Evolutionary conservation across 2,888 invertebrate genomes (phyloP), one percentile per base, ranked within the genome.

Genomic region (Euzophera pinguis): DNA sequence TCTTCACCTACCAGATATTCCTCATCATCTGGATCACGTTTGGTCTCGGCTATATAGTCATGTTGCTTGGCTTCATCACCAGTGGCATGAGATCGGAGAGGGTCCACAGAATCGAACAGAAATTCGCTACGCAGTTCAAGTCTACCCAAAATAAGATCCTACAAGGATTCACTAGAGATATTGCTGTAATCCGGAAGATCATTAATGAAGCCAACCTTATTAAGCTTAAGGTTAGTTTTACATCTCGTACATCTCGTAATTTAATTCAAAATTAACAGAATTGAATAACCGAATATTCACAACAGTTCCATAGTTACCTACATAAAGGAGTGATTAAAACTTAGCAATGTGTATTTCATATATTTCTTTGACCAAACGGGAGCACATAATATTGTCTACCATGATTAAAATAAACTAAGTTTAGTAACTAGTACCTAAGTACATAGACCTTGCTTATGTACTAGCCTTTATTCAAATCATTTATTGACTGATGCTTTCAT

Each of bases 1-100:
- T 93, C 71, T 90, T 92, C 57, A 83, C 94, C 1, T 98, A 98
- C 84, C 94, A 97, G 81, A 92, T 95, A 55, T 95, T 96, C 65
- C 91, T 97, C 0, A 93, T 97, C 32, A 81, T 95, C 22, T 98
- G 98, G 98, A 96, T 98, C 51, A 96, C 97, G 56, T 97, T 97
- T 69, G 97, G 98, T 0, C 91, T 98, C 58, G 97, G 97, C 0
- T 98, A 98, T 78, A 92, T 97, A 42, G 93, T 97, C 17, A 98
- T 98, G 97, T 93, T 97, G 43, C 92, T 97, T 63, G 95, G 95
- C 1, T 97, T 96, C 71, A 95, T 97, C 61, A 94, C 96, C 0
- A 92, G 93, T 54, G 95, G 94, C 3, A 92, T 95, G 92, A 73
- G 90, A 59, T 96, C 95, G 62, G 95, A 96, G 73, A 91, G 93